Percentiles rank a stretch among this genome's conserved stretches.
These are phyloP conservation scores for Porites lutea DNA, from an alignment of 64 coral and sea anemone genomes.

Conservation along the genomic window DNA sequence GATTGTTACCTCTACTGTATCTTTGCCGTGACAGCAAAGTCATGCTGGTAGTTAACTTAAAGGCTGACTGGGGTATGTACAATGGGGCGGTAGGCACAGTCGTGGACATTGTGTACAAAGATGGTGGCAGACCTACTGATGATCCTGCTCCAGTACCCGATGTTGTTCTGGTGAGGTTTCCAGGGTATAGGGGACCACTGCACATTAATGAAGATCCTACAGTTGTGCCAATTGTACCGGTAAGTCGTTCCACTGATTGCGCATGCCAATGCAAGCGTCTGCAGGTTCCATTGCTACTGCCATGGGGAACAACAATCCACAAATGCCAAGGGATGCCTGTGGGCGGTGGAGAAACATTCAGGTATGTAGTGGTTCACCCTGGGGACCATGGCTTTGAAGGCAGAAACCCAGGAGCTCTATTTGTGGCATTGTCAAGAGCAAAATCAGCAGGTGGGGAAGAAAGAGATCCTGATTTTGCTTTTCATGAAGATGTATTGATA, in stretches of 20 bases:
- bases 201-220: not conserved
- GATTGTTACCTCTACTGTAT: not conserved
- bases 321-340: not conserved
- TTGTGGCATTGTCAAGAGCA: too few relatives aligned
- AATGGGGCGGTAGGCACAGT: constrained; percentile 57
- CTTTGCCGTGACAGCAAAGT: constrained; percentile 54
- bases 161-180: constrained; percentile 22
- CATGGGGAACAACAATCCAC: constrained; percentile 49
- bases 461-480: constrained; percentile 39
- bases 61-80: constrained; percentile 38
- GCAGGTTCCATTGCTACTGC: constrained; percentile 34
- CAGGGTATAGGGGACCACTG: constrained; percentile 36
- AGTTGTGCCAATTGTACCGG: constrained; percentile 53
- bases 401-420: not conserved
- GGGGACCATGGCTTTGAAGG: constrained; percentile 44
- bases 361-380: constrained; percentile 5
- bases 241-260: not conserved
- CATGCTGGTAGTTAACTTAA: constrained; percentile 40
- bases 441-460: too few relatives aligned
- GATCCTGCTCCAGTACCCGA: not conserved
- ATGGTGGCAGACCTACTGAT: not conserved
- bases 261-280: constrained; percentile 20
- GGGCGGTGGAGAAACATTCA: too few relatives aligned
- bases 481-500: constrained; percentile 47
- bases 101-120: constrained; percentile 18